Percentiles rank a stretch among this genome's conserved stretches.
phyloP scores from a whole-genome alignment of 35 echinoderm and acorn worm species.

The Diadema setosum region DNA sequence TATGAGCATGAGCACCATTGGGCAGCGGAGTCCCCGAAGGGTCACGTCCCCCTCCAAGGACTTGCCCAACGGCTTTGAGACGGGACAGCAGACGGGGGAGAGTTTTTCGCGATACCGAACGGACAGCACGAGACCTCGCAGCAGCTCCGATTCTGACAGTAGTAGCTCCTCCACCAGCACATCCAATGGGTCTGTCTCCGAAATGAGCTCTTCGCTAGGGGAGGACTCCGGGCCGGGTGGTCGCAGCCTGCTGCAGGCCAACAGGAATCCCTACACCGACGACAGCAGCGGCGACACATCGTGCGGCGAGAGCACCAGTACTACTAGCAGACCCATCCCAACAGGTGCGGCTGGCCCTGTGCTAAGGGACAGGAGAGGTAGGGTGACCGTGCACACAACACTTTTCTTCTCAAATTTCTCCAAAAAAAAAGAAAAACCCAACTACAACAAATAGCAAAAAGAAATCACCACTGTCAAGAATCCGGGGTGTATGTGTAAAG shows the following conservation, averaged over 20 bases:
- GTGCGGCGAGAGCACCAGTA: conserved; percentile 95
- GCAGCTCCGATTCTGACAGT: conserved; percentile 93
- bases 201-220: conserved; percentile 63
- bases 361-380: conserved; percentile 89
- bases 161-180: conserved; percentile 71
- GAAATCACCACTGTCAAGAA: too few relatives aligned
- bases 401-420: background rate
- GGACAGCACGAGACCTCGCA: conserved; percentile 58
- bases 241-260: conserved; percentile 1
- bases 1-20: conserved; percentile 60
- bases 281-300: conserved; percentile 95
- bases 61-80: conserved; percentile 86
- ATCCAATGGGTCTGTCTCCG: conserved; percentile 62
- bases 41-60: conserved; percentile 23
- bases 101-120: conserved; percentile 88
- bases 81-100: conserved; percentile 43
- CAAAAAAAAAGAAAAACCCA: background rate
- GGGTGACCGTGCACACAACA: conserved; percentile 22
- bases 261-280: conserved; percentile 71
- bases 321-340: conserved; percentile 65
- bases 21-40: conserved; percentile 37
- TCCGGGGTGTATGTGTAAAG: background rate
- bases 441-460: background rate
- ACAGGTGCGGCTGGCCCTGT: conserved; percentile 65
- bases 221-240: conserved; percentile 55